Base-by-base conservation (phyloP, 2,888 invertebrate genomes). In the Oithona nana region DNA sequence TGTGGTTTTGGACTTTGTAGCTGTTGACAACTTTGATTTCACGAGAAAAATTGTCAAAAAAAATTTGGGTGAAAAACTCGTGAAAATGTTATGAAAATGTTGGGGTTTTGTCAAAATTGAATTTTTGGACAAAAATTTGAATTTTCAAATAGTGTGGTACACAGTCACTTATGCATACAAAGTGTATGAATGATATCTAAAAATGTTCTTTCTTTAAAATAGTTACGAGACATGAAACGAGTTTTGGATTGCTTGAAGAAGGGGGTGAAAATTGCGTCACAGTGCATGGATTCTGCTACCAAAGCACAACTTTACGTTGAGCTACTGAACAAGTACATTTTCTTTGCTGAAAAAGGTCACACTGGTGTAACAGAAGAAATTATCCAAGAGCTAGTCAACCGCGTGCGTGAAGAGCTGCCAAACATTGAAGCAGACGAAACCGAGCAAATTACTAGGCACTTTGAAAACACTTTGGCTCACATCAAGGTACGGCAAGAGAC, bases 291-390 rank as follows among this genome's bases (percentile, higher is more conserved):
- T 75, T 83, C 83, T 22, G 86, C 88, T 1, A 93, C 95, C 4
- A 95, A 97, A 76, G 89, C 93, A 26, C 95, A 97, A 72, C 78
- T 99, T 50, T 86, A 92, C 71, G 89, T 93, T 3, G 97, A 97
- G 72, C 79, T 98, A 65, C 77, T 99, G 61, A 93, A 94, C 71
- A 83, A 92, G 67, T 93, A 95, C 74, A 82, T 94, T 60, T 86
- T 89, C 73, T 90, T 94, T 73, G 83, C 86, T 69, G 92, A 94
- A 71, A 83, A 90, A 66, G 88, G 88, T 64, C 88, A 88, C 39
- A 50, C 61, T 58, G 67, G 94, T 86, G 76, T 83, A 3, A 79
- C 79, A 1, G 75, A 79, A 13, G 77, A 78, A 67, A 77, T 81
- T 67, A 71, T 83, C 62, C 81, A 81, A 70, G 81, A 83, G 71